Conservation (phyloP, 2,113 vertebrate genomes). For the Barbus barbus region DNA sequence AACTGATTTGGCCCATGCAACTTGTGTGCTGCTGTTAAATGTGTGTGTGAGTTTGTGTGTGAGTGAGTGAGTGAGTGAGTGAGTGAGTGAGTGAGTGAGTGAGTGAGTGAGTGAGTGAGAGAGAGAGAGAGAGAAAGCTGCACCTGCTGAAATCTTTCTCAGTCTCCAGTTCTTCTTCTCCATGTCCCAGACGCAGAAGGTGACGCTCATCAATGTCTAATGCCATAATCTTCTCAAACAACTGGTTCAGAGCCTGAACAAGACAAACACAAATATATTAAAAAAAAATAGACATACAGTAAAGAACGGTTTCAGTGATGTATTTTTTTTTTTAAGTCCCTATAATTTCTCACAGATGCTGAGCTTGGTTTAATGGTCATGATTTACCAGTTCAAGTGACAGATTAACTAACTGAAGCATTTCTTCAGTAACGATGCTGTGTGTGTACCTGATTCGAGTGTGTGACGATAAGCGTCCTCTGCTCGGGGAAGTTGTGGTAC, state of each 20-base stretch:
- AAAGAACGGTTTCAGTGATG: background rate
- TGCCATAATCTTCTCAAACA: slow-evolving; percentile 99
- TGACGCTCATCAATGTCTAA: slow-evolving; percentile 97
- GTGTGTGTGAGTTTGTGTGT: background rate
- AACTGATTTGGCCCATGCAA: background rate
- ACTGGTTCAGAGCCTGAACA: slow-evolving; percentile 92
- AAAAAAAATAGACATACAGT: background rate
- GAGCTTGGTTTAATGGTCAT: background rate
- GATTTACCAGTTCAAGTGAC: background rate
- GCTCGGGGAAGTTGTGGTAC: slow-evolving; percentile 98
- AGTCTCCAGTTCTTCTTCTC: slow-evolving; percentile 95
- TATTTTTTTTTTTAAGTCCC: background rate
- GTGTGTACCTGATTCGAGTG: slow-evolving; percentile 94
- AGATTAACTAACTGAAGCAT: slow-evolving; percentile 50
- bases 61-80: background rate
- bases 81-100: background rate
- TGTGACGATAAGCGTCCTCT: slow-evolving; percentile 97
- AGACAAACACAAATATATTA: slow-evolving; percentile 33
- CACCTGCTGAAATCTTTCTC: slow-evolving; percentile 99
- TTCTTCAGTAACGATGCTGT: background rate
- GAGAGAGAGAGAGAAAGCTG: no score
- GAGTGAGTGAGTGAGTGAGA: background rate
- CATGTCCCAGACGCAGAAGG: slow-evolving; percentile 93
- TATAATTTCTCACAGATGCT: background rate
- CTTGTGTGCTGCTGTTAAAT: no score